Evolutionary conservation across 2,113 vertebrate species (phyloP).

Genomic region (Irena cyanogastra): DNA sequence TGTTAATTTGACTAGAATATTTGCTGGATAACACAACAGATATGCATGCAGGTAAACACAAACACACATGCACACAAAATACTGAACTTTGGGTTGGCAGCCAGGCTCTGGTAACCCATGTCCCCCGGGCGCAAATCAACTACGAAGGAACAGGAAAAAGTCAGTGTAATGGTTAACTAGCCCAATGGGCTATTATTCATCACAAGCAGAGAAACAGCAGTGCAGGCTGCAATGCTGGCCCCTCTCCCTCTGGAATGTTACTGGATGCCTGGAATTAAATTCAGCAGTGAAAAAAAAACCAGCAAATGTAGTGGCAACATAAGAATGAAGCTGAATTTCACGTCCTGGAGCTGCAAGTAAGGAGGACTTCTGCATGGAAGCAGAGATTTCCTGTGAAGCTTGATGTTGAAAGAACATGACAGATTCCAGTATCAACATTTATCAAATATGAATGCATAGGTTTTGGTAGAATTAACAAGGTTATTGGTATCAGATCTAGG

Average conservation of each 20-base stretch:
- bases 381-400: neutral
- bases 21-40: neutral
- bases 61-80: neutral
- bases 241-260: slow-evolving; percentile 29
- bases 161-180: slow-evolving; percentile 64
- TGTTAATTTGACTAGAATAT: neutral
- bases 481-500: neutral
- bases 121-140: slow-evolving; percentile 31
- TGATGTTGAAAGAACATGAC: slow-evolving; percentile 11
- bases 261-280: slow-evolving; percentile 9
- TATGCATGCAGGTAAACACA: slow-evolving; percentile 3
- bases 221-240: neutral
- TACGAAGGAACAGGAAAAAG: slow-evolving; percentile 37
- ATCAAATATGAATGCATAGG: neutral
- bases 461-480: neutral
- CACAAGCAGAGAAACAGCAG: slow-evolving; percentile 47
- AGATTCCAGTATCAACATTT: neutral
- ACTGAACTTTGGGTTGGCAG: slow-evolving; percentile 37
- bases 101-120: neutral
- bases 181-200: slow-evolving; percentile 36
- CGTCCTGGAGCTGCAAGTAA: neutral
- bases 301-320: neutral
- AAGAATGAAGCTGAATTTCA: neutral
- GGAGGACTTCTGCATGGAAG: neutral
- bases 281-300: neutral